These are phyloP conservation scores for Xiphophorus hellerii DNA, from an alignment of 2,113 vertebrate species.

Conservation along the genomic window DNA sequence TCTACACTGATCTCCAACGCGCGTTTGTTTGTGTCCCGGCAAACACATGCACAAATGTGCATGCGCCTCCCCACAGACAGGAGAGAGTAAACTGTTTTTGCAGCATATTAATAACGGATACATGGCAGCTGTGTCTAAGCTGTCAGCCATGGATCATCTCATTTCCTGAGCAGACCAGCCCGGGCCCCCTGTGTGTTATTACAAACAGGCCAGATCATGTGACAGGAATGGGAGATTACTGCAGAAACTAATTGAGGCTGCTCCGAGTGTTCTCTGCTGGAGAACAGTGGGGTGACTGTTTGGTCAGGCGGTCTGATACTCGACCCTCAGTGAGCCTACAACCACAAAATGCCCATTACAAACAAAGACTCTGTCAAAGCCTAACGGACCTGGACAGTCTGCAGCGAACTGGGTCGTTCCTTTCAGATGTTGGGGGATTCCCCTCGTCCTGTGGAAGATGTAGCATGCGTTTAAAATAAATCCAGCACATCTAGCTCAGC, in stretches of 20 bases:
- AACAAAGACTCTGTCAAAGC: conserved; percentile 71
- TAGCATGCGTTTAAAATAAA: conserved; percentile 13
- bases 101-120: conserved; percentile 69
- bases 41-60: not conserved
- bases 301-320: conserved; percentile 66
- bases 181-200: conserved; percentile 71
- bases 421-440: conserved; percentile 62
- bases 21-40: conserved; percentile 25
- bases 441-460: conserved; percentile 22
- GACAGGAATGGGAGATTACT: conserved; percentile 62
- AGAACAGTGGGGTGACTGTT: conserved; percentile 75
- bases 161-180: conserved; percentile 69
- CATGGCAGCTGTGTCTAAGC: conserved; percentile 69
- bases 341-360: conserved; percentile 68
- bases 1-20: conserved; percentile 38
- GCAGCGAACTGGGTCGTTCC: conserved; percentile 28
- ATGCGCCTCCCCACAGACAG: conserved; percentile 10
- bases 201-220: conserved; percentile 62
- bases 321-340: conserved; percentile 52
- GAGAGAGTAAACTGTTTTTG: conserved; percentile 43
- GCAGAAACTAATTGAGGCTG: conserved; percentile 60
- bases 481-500: conserved; percentile 54
- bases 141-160: conserved; percentile 76
- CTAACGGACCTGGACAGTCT: conserved; percentile 38
- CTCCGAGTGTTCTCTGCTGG: conserved; percentile 52